Conservation (phyloP, 2,113 vertebrate species). For the Perca flavescens region DNA sequence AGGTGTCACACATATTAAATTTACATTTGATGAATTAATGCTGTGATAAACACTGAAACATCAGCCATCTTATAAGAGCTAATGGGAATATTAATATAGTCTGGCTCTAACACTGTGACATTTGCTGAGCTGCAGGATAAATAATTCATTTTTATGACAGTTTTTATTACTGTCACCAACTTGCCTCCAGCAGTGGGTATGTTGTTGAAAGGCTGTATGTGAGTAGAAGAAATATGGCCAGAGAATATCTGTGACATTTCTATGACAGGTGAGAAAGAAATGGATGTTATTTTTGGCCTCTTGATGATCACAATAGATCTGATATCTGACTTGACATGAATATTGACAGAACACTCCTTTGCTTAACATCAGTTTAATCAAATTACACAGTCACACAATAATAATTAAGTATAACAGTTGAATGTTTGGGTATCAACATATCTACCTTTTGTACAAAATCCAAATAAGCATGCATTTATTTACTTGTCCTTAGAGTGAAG, state of each 20-base stretch:
- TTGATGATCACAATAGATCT: neutral
- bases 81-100: neutral
- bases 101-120: constrained; percentile 10
- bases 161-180: constrained; percentile 8
- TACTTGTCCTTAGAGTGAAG: neutral
- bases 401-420: constrained; percentile 1
- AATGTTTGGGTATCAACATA: neutral
- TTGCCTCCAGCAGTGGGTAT: neutral
- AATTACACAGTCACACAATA: constrained; percentile 25
- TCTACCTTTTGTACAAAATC: constrained; percentile 1
- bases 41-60: neutral
- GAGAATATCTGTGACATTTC: neutral
- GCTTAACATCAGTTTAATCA: constrained; percentile 37
- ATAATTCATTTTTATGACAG: neutral
- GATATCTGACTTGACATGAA: neutral
- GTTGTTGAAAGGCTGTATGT: neutral
- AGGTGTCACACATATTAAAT: neutral
- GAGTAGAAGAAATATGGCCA: neutral
- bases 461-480: neutral
- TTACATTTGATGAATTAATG: neutral
- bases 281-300: neutral
- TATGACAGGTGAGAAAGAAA: neutral
- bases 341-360: neutral
- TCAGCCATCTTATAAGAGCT: neutral
- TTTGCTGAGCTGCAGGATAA: constrained; percentile 1